Evolutionary conservation across 2,797 vertebrate genomes (phyloP).

Genomic region (Danio choprae): DNA sequence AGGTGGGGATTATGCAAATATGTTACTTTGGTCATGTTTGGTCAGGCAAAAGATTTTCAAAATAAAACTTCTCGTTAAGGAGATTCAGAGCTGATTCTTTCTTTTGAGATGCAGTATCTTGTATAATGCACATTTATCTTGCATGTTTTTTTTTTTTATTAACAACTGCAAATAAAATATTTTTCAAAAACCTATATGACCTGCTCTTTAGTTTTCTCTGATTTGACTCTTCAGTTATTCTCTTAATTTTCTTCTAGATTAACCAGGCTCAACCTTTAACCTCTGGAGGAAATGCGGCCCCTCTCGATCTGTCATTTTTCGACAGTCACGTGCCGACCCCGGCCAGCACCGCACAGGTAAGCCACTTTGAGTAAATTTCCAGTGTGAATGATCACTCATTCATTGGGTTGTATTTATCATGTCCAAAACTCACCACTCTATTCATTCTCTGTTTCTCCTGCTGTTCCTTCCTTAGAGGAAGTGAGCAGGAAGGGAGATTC

Average conservation of each 20-base stretch:
- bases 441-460: neutral
- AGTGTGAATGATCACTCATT: neutral
- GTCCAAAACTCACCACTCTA: neutral
- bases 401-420: neutral
- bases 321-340: constrained; percentile 73
- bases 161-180: no score
- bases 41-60: no score
- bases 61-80: no score
- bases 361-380: neutral
- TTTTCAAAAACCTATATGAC: no score
- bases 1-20: no score
- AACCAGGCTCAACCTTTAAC: constrained; percentile 53
- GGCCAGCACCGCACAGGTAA: constrained; percentile 71
- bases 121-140: no score
- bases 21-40: no score
- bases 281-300: constrained; percentile 65
- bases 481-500: constrained; percentile 48
- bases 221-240: neutral
- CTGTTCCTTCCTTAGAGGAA: constrained; percentile 41
- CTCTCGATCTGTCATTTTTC: constrained; percentile 77
- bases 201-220: neutral
- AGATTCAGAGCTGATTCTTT: no score
- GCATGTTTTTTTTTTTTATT: no score
- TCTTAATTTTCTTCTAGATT: constrained; percentile 34
- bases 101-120: no score